phyloP scores from a whole-genome alignment of 2,113 vertebrate genomes.

The Xenus cinereus region DNA sequence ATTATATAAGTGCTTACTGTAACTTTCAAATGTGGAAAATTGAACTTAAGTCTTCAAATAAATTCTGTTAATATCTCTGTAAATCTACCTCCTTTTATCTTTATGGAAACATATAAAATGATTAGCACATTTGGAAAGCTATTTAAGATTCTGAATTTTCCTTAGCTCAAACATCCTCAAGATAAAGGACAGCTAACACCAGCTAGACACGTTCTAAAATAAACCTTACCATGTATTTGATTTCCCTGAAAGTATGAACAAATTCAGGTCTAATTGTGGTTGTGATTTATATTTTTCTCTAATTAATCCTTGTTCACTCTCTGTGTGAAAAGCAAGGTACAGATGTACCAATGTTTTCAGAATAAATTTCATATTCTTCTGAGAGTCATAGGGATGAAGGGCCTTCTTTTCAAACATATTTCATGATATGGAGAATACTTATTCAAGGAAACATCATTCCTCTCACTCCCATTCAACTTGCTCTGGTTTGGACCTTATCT shows the following conservation, averaged over 20 bases:
- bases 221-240: background rate
- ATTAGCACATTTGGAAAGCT: background rate
- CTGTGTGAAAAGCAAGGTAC: background rate
- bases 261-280: background rate
- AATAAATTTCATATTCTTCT: background rate
- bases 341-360: background rate
- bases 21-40: background rate
- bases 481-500: background rate
- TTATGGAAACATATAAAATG: background rate
- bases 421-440: background rate
- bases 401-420: background rate
- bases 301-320: background rate
- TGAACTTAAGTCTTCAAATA: background rate
- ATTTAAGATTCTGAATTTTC: background rate
- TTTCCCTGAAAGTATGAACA: background rate
- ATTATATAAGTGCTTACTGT: background rate
- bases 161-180: background rate
- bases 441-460: background rate
- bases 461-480: background rate
- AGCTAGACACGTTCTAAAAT: background rate
- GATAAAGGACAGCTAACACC: background rate
- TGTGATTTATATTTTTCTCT: background rate
- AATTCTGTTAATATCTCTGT: background rate
- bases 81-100: background rate
- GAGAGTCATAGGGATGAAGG: background rate